These are phyloP conservation scores for Xanthorhoe designata DNA, from an alignment of 2,888 invertebrate genomes.

Conservation along the genomic window DNA sequence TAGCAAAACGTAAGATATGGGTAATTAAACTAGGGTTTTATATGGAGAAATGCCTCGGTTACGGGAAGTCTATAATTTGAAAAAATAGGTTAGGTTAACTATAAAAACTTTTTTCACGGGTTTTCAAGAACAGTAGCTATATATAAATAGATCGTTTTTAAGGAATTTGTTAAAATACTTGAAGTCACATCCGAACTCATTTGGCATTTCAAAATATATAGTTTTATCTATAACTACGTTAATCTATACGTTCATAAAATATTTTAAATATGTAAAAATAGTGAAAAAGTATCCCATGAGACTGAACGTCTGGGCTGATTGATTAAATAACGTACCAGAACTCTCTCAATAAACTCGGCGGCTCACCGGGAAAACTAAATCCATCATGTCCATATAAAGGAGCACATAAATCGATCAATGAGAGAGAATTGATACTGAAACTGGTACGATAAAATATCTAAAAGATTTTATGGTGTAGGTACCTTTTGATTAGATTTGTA, in stretches of 20 bases:
- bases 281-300: neutral
- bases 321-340: conserved; percentile 20
- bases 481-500: too few species aligned
- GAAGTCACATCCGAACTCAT: too few species aligned
- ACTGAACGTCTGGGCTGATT: conserved; percentile 18
- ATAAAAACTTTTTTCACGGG: neutral
- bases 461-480: too few species aligned
- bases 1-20: conserved; percentile 15
- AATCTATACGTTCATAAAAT: neutral
- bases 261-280: neutral
- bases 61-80: neutral
- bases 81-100: neutral
- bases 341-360: conserved; percentile 26
- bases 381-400: conserved; percentile 17
- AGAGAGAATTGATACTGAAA: neutral
- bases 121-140: too few species aligned
- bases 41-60: neutral
- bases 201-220: too few species aligned
- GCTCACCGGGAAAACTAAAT: conserved; percentile 25
- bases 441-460: neutral
- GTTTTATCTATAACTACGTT: too few species aligned
- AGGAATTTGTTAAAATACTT: too few species aligned
- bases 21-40: conserved; percentile 1
- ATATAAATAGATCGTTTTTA: too few species aligned
- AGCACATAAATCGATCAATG: conserved; percentile 17